phyloP scores from a whole-genome alignment of 2,797 vertebrate species.

The Gastrophryne carolinensis region DNA sequence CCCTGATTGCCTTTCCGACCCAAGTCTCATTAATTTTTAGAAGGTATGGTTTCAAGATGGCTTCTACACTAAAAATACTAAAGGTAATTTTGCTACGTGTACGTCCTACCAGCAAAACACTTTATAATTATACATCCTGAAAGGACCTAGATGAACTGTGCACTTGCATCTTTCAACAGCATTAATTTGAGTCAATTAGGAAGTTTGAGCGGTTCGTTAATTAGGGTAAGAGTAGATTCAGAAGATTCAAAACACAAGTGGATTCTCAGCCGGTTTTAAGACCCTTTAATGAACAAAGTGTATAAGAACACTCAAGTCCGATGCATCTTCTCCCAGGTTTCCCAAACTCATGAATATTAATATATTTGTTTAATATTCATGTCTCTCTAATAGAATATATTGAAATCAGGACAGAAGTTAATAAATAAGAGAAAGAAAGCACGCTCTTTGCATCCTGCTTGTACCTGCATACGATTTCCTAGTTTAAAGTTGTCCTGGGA shows the following conservation, averaged over 20 bases:
- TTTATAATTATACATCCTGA: background rate
- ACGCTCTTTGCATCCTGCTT: background rate
- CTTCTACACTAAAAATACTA: background rate
- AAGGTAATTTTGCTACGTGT: slow-evolving; percentile 5
- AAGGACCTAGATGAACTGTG: slow-evolving; percentile 2
- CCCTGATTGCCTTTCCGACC: too few species aligned
- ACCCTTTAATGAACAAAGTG: slow-evolving; percentile 46
- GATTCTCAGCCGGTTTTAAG: slow-evolving; percentile 41
- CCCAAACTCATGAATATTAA: slow-evolving; percentile 43
- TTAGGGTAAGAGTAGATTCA: slow-evolving; percentile 45
- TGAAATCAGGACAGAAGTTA: slow-evolving; percentile 23
- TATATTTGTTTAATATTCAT: slow-evolving; percentile 40
- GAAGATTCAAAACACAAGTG: slow-evolving; percentile 35
- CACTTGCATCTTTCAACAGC: background rate
- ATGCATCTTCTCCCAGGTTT: background rate
- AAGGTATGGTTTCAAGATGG: too few species aligned
- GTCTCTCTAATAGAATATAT: slow-evolving; percentile 18
- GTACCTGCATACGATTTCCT: slow-evolving; percentile 13
- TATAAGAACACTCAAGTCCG: slow-evolving; percentile 13
- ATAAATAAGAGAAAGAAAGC: slow-evolving; percentile 18
- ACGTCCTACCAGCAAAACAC: background rate
- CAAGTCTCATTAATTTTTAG: too few species aligned
- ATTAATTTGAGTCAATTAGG: slow-evolving; percentile 46
- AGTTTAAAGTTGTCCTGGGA: background rate
- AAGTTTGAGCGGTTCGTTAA: slow-evolving; percentile 41